Evolutionary conservation across 92 coral and sea anemone species (phyloP), one percentile per base, ranked within the genome.

Genomic region (Palythoa grandis): DNA sequence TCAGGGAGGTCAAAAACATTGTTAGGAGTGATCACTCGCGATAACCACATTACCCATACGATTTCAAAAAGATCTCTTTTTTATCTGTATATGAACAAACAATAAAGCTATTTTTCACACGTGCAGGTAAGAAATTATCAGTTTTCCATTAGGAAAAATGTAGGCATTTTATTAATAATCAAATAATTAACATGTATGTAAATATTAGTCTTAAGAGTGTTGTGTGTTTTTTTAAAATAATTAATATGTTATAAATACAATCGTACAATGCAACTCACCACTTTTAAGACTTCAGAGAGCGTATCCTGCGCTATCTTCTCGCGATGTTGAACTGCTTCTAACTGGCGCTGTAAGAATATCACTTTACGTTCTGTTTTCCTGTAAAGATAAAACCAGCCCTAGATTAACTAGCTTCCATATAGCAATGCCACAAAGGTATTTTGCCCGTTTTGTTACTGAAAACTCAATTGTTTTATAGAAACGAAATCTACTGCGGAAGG

Each of bases 301-400:
- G 99, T 96, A 83, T 95, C 97, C 47, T 96, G 99, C 3, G 99
- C 97, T 13, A 92, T 87, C 20, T 91, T 87, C 85, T 96, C 99
- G 80, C 99, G 83, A 58, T 96, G 95, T 76, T 91, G 94, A 19
- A 96, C 91, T 80, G 95, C 93, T 67, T 93, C 95, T 25, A 93
- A 83, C 72, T 92, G 92, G 73, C 92, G 89, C 85, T 94, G 92
- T 20, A 96, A 90, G 22, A 94, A 85, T 83, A 94, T 43, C 15
- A 92, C 87, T 69, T 91, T 93, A 58, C 99, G 95, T 70, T 96
- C 99, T 60, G 90, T 83, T 69, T 95, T 94, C 83, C 99, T 96
- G 88, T 53, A 25, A 17, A 38, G 22, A 61, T 11, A 15, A 52
- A 25, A 39, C 14, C 40, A 24, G 35, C 2, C 43, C 40, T 15